Percentiles rank a stretch among this genome's conserved stretches.
These are phyloP conservation scores for Coluber constrictor DNA, from an alignment of 2,797 vertebrate genomes.

Conservation along the genomic window DNA sequence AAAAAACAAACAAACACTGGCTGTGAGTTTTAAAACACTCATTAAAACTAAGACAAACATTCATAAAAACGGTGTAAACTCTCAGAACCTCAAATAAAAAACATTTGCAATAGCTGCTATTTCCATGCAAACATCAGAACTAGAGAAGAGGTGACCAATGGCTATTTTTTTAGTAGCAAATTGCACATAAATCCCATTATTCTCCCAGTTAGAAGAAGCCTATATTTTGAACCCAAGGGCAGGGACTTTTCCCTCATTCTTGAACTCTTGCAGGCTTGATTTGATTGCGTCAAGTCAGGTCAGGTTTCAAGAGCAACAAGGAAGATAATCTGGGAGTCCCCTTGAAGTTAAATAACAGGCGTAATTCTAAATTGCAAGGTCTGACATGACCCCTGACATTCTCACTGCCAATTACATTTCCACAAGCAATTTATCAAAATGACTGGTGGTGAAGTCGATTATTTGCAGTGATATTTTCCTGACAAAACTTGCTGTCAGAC, in stretches of 20 bases:
- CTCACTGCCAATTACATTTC: slow-evolving; percentile 42
- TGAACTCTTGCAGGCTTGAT: not conserved
- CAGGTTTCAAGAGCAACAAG: slow-evolving; percentile 37
- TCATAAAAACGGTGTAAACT: not conserved
- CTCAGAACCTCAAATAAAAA: not conserved
- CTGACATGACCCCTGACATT: slow-evolving; percentile 15
- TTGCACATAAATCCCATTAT: not conserved
- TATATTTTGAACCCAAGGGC: not conserved
- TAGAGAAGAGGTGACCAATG: not conserved
- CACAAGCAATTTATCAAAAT: slow-evolving; percentile 58
- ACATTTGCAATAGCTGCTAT: not conserved
- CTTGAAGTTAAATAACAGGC: slow-evolving; percentile 16
- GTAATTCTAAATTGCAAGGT: slow-evolving; percentile 21
- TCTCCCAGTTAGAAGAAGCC: not conserved
- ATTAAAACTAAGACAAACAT: not conserved
- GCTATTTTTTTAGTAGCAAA: not conserved
- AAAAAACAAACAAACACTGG: not conserved
- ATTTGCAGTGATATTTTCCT: slow-evolving; percentile 59
- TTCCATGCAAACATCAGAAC: not conserved
- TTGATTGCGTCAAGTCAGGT: slow-evolving; percentile 12
- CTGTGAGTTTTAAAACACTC: not conserved
- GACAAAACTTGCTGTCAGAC: slow-evolving; percentile 44
- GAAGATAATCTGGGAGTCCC: slow-evolving; percentile 29
- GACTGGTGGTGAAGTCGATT: slow-evolving; percentile 39
- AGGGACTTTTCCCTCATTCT: not conserved